Percentiles rank a stretch among this genome's conserved stretches.
Evolutionary conservation across 2,888 invertebrate genomes (phyloP).

Genomic region (Dascillus cervinus): DNA sequence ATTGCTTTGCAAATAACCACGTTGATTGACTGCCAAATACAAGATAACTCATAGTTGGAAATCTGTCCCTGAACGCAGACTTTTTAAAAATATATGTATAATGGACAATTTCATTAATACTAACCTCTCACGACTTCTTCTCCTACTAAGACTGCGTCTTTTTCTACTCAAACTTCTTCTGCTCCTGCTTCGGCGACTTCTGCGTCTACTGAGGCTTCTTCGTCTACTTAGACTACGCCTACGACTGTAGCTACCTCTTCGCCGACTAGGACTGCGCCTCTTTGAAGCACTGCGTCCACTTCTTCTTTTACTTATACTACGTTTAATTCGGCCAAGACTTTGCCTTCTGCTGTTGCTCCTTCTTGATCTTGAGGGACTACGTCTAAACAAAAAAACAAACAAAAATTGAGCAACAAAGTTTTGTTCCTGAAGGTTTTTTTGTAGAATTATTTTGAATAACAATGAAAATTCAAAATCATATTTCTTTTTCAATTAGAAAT

Average conservation of each 20-base stretch:
- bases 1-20: too few relatives aligned
- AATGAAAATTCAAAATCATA: too few relatives aligned
- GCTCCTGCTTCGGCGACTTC: slow-evolving; percentile 30
- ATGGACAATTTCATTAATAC: too few relatives aligned
- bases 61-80: too few relatives aligned
- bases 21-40: too few relatives aligned
- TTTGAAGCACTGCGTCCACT: slow-evolving; percentile 33
- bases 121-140: slow-evolving; percentile 32
- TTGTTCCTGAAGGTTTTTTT: too few relatives aligned
- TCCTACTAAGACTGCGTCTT: slow-evolving; percentile 41
- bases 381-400: slow-evolving; percentile 32
- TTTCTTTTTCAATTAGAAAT: too few relatives aligned
- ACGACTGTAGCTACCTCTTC: slow-evolving; percentile 29
- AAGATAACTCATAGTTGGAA: too few relatives aligned
- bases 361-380: slow-evolving; percentile 35
- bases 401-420: slow-evolving; percentile 7
- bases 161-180: slow-evolving; percentile 25
- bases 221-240: slow-evolving; percentile 31
- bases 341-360: slow-evolving; percentile 33
- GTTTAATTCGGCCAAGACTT: slow-evolving; percentile 28
- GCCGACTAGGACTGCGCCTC: slow-evolving; percentile 31
- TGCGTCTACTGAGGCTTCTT: slow-evolving; percentile 29
- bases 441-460: too few relatives aligned
- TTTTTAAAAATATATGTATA: too few relatives aligned
- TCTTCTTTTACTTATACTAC: slow-evolving; percentile 26